Evolutionary conservation across 2,888 invertebrate genomes (phyloP), one percentile per base, ranked within the genome.

Genomic region (Drosophila neonasuta): DNA sequence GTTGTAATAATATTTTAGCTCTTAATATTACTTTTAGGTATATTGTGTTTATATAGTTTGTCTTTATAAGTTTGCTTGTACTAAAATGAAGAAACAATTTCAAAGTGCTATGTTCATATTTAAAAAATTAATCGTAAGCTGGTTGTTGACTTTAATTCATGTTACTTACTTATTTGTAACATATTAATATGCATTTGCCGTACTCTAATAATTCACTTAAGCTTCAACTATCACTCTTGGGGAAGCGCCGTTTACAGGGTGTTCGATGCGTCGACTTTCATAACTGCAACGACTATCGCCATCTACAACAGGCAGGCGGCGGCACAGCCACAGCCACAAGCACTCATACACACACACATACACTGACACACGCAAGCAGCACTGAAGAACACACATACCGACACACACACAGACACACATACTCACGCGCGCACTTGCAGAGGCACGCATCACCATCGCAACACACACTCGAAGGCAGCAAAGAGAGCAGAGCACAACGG

Each of bases 401-500:
- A 42, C 46, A 42, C 46, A 51, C 48, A 30, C 24, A 32, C 6
- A 32, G 11, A 11, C n/a, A 48, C 20, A 34, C 3, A 51, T 41
- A 29, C 20, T 36, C 32, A n/a, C n/a, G 15, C 20, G 45, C 20
- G 30, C 34, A 55, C 17, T 54, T 20, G 36, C 20, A 29, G 10
- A 59, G n/a, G 10, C 10, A 49, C 49, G 54, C 62, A 55, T 51
- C 42, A 49, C 49, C 34, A 57, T 41, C 49, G n/a, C 41, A 48
- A 61, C 54, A 29, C 17, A 11, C 9, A 24, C n/a, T 39, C 56
- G 59, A 57, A 67, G 56, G 63, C 51, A 61, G 72, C 51, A 61
- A 69, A 79, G 77, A 64, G n/a, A 62, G 61, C 60, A 79, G n/a
- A 62, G 63, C 60, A 6, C 24, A 24, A 24, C 24, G 24, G 55